Base-by-base conservation (phyloP, 92 coral and sea anemone genomes). In the Virgularia gustaviana region DNA sequence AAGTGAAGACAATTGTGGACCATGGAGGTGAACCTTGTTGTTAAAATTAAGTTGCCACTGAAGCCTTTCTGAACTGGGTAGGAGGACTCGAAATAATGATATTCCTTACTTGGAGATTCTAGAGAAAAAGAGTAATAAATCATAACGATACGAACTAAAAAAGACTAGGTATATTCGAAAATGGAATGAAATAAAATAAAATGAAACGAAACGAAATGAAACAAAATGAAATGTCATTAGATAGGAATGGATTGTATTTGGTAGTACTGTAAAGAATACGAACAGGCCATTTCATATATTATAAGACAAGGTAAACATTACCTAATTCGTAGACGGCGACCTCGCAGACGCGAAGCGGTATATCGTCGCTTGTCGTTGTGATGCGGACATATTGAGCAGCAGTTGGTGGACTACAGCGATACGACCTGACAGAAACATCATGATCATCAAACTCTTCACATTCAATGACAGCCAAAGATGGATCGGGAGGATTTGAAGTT, bases 1-100 rank as follows among this genome's bases (percentile, higher is more conserved):
- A 65, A 65, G 12, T 65, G 72, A 24, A 65, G 55, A 25, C 72
- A 65, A 18, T 65, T 65, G 49, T 65, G 44, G 5, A 5, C 54
- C 24, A 9, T 20, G 20, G 29, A 4, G 31, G 44, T 19, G 30
- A 24, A 23, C 19, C 35, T 9, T 10, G 35, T 65, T n/a, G 72
- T 41, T n/a, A n/a, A n/a, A n/a, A n/a, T n/a, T 27, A 65, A 49
- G 18, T n/a, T 10, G 2, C 72, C 56, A 65, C 37, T 65, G 56
- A 42, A 65, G 47, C 72, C 72, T 43, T 65, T 65, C 47, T 25
- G 18, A 9, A 4, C 31, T 9, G 72, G 72, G 12, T 65, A 65
- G 6, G 72, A 65, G 16, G 72, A 42, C 31, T 65, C 72, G 20
- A 65, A 8, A 32, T 36, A 65, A n/a, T 35, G 36, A 16, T 20